Evolutionary conservation across 2,113 vertebrate species (phyloP).

Genomic region (Oncorhynchus masou): DNA sequence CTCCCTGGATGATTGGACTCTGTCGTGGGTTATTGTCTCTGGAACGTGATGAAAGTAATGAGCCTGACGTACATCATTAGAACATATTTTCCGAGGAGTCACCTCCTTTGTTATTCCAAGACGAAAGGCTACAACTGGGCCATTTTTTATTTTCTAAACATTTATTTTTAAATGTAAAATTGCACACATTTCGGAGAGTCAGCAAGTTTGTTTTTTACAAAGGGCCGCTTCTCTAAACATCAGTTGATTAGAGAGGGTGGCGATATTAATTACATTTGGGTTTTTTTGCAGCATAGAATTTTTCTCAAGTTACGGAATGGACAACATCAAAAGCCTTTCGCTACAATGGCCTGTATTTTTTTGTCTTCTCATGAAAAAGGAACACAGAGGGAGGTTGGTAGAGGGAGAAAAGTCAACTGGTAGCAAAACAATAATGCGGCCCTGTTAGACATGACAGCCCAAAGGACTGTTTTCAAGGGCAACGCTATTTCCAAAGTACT

Average conservation of each 20-base stretch:
- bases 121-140: background rate
- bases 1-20: background rate
- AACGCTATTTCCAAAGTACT: background rate
- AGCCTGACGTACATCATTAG: background rate
- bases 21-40: background rate
- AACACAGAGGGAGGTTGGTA: slow-evolving; percentile 32
- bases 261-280: slow-evolving; percentile 7
- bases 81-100: background rate
- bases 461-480: background rate
- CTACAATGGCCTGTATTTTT: slow-evolving; percentile 27
- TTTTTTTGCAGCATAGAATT: slow-evolving; percentile 9
- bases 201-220: background rate
- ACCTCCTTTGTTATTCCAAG: background rate
- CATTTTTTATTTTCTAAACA: slow-evolving; percentile 3
- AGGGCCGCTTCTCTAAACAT: slow-evolving; percentile 17
- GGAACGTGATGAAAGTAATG: background rate
- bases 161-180: background rate
- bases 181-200: slow-evolving; percentile 17
- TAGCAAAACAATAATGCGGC: slow-evolving; percentile 12
- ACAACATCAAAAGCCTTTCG: slow-evolving; percentile 48
- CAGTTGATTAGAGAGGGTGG: slow-evolving; percentile 21
- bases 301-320: slow-evolving; percentile 31
- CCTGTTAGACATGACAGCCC: slow-evolving; percentile 12
- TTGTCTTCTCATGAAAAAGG: slow-evolving; percentile 37
- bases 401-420: slow-evolving; percentile 15